phyloP scores from a whole-genome alignment of 2,888 invertebrate genomes.

The Latheticus oryzae region DNA sequence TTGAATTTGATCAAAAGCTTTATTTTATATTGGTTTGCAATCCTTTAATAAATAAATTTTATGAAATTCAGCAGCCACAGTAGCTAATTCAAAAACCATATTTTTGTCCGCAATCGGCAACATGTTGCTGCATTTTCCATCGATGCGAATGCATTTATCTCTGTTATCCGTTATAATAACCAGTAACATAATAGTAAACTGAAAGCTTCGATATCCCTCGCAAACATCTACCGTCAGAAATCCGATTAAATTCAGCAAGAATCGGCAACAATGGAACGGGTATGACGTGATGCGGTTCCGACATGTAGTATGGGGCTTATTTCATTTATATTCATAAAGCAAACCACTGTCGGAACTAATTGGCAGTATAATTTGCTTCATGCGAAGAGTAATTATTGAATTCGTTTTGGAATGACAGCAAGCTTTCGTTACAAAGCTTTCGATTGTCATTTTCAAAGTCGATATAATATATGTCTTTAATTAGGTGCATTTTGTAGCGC shows the following conservation, averaged over 20 bases:
- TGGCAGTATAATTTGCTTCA: conserved; percentile 41
- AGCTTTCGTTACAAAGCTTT: conserved; percentile 30
- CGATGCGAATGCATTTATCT: no score
- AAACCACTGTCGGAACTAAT: conserved; percentile 42
- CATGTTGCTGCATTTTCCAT: no score
- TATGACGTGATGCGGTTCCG: conserved; percentile 26
- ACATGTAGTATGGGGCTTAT: conserved; percentile 19
- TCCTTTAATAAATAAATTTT: no score
- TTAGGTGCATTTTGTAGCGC: conserved; percentile 19
- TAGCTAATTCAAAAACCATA: no score
- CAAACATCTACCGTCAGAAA: conserved; percentile 9
- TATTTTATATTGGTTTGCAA: no score
- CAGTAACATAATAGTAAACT: no score
- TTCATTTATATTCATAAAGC: conserved; percentile 44
- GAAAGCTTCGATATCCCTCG: no score
- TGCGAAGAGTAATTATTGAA: conserved; percentile 42
- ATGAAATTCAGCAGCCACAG: no score
- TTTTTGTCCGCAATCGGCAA: no score
- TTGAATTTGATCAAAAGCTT: no score
- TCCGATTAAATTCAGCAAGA: conserved; percentile 29
- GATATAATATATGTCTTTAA: conserved; percentile 22
- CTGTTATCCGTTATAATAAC: no score
- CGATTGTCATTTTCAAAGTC: not conserved
- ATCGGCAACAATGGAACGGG: conserved; percentile 24
- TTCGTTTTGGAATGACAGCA: conserved; percentile 37